Evolutionary conservation across 2,113 vertebrate genomes (phyloP), one percentile per base, ranked within the genome.

Genomic region (Ailuropoda melanoleuca): DNA sequence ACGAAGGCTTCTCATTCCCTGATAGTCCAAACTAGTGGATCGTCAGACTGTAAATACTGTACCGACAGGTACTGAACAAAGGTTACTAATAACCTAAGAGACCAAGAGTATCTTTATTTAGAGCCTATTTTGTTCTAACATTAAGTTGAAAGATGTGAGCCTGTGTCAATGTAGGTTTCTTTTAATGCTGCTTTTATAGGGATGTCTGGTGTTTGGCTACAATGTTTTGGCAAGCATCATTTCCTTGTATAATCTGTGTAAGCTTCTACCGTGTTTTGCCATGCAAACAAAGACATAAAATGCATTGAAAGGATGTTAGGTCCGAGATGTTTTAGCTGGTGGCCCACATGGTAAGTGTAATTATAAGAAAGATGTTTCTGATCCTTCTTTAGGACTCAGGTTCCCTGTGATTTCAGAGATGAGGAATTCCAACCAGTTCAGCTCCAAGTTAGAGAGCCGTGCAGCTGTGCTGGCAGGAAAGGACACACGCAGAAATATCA

Each of bases 1-100:
- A 87, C 80, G 48, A 83, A 89, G 89, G 95, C 50, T 97, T 95
- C 98, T 93, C 17, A 21, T 50, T 95, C 82, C 39, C 64, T 62
- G 50, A 60, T 23, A 91, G 64, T 58, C 24, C 74, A 84, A 77
- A 48, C 60, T 97, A 96, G 83, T 58, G 39, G 34, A 83, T 39
- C 43, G 9, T 89, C 83, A 96, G 93, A 13, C 0, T 68, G 55
- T 74, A 26, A 14, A 1, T 43, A n/a, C 46, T 95, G 68, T 60
- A 37, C 64, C 19, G 10, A 53, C 75, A 75, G 86, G 82, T 56
- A 31, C 90, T 72, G 64, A 94, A 92, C 48, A 90, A 93, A 85
- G 58, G 77, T 80, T 74, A 37, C 50, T 46, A 64, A 92, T 90
- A 78, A 92, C 70, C 50, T 92, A 81, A 90, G 89, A 86, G 53